These are phyloP conservation scores for Tichodroma muraria DNA, from an alignment of 2,113 vertebrate genomes.

Conservation along the genomic window DNA sequence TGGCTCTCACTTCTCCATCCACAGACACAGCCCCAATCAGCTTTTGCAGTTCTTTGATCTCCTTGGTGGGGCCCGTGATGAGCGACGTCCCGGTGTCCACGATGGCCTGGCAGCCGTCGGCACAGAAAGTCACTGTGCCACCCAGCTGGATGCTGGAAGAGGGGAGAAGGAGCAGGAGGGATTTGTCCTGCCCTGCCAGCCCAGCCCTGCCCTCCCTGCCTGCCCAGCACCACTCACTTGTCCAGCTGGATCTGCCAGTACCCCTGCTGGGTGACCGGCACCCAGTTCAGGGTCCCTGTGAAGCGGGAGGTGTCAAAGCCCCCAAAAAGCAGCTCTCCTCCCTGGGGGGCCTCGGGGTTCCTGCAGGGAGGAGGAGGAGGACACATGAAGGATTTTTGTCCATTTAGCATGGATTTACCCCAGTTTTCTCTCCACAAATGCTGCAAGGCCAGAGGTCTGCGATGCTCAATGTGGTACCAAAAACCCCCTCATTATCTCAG, in stretches of 20 bases:
- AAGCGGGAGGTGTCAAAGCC: slow-evolving; percentile 70
- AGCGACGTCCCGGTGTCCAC: slow-evolving; percentile 77
- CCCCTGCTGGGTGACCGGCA: slow-evolving; percentile 71
- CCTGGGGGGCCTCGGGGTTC: background rate
- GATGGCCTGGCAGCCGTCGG: slow-evolving; percentile 70
- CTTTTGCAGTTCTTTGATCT: slow-evolving; percentile 55
- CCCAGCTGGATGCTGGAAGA: slow-evolving; percentile 64
- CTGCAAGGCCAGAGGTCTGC: background rate
- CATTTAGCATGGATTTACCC: background rate
- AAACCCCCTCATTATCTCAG: rapidly evolving
- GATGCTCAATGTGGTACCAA: no score
- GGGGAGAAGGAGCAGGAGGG: background rate
- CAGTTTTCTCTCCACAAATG: background rate
- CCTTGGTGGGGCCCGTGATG: slow-evolving; percentile 58
- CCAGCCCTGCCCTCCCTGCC: background rate
- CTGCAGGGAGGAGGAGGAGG: background rate
- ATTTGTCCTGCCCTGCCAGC: background rate
- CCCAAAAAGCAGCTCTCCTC: slow-evolving; percentile 70
- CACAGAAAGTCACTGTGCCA: slow-evolving; percentile 49
- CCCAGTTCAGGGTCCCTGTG: slow-evolving; percentile 71
- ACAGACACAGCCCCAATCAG: slow-evolving; percentile 43
- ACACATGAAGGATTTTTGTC: background rate
- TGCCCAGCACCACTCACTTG: slow-evolving; percentile 51
- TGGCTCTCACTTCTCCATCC: slow-evolving; percentile 48
- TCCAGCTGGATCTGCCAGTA: slow-evolving; percentile 79